Base-by-base conservation (phyloP, 2,797 vertebrate genomes). In the Crocodylus rhombifer region DNA sequence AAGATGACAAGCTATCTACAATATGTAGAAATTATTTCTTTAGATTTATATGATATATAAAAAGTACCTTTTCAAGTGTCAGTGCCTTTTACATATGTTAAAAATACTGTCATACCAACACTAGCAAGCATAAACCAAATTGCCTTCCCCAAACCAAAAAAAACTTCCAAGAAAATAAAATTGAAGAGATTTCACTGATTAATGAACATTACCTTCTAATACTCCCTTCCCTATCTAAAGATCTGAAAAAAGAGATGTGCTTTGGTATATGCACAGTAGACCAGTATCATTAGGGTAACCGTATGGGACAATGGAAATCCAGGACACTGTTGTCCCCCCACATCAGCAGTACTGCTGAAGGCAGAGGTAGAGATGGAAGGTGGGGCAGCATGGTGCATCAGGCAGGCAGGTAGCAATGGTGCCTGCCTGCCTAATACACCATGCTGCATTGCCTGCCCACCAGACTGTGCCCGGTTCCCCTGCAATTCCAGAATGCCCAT, bases 161-260 rank as follows among this genome's bases (percentile, higher is more conserved):
- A 55, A 0, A 2, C 2, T 5, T 86, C n/a, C 20, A 42, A n/a
- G 13, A 91, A 90, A 80, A 80, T 33, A 42, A 65, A 87, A 30
- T 30, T 30, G 28, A 65, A 87, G 14, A 1, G 18, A 1, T 0
- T 1, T 6, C 56, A 26, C 0, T 80, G 5, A 51, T 42, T 79
- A 67, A 51, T 2, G 56, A 90, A 56, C 3, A 61, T 1, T 14
- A 16, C 42, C 42, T 64, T 83, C 5, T 83, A 12, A 73, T 13
- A 77, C 87, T 65, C 7, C n/a, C 4, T 1, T 90, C 80, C 57
- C 42, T 51, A 11, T 51, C 42, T 51, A 51, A 51, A 51, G 10
- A 51, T 77, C 57, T 56, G 5, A 15, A 86, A 93, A 7, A 0
- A 18, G 4, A 57, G 13, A 33, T 36, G 17, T 7, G 15, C 15